Conservation (phyloP, 2,888 invertebrate species). For the Autographa gamma region DNA sequence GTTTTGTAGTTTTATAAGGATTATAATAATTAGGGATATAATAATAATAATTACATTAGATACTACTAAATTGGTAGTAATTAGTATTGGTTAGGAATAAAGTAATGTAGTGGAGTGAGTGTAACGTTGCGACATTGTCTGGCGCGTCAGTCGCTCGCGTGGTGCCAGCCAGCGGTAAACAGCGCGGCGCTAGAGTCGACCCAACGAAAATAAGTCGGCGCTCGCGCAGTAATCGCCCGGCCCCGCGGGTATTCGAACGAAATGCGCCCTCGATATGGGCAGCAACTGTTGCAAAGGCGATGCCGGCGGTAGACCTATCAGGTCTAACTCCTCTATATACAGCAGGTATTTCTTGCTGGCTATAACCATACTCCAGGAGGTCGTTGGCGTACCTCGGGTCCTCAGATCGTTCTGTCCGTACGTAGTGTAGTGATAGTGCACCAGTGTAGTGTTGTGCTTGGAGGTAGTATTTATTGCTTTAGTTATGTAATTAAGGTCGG, state of each 20-base stretch:
- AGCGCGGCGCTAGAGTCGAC: conserved; percentile 75
- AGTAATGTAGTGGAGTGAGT: conserved; percentile 13
- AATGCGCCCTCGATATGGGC: conserved; percentile 87
- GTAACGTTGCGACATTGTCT: conserved; percentile 45
- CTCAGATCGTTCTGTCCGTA: conserved; percentile 75
- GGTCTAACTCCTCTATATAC: conserved; percentile 85
- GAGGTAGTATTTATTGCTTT: conserved; percentile 57
- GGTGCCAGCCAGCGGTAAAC: conserved; percentile 60
- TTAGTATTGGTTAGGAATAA: not conserved
- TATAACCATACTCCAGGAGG: conserved; percentile 77
- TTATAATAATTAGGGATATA: too few species aligned
- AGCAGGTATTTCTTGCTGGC: conserved; percentile 85
- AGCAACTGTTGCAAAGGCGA: conserved; percentile 90
- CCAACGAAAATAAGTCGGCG: conserved; percentile 77
- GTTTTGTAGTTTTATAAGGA: too few species aligned
- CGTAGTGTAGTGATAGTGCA: conserved; percentile 70
- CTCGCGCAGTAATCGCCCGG: conserved; percentile 79
- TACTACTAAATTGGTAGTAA: not conserved
- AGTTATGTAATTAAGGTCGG: conserved; percentile 55
- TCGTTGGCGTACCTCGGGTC: conserved; percentile 76
- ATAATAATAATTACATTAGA: too few species aligned
- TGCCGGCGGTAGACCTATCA: conserved; percentile 82
- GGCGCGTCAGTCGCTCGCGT: conserved; percentile 49
- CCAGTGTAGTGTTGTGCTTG: conserved; percentile 63
- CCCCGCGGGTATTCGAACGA: conserved; percentile 78